Evolutionary conservation across 2,113 vertebrate species (phyloP), one percentile per base, ranked within the genome.

Genomic region (Acanthisitta chloris): DNA sequence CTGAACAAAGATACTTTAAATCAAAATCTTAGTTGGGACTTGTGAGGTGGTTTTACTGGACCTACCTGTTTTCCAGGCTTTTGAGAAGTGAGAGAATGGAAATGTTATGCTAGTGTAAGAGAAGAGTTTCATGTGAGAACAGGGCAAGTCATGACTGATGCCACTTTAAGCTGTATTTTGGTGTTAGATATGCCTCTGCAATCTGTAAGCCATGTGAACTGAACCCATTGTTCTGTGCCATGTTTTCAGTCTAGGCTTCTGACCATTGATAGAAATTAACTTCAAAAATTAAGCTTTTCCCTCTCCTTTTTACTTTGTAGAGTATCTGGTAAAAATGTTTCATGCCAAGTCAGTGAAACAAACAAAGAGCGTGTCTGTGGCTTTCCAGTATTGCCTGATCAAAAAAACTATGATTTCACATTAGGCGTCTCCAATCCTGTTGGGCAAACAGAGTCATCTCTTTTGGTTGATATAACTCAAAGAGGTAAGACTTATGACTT

Each of bases 381-480:
- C 64, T 98, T 98, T 58, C 94, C 94, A 58, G 84, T 98, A 51
- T 81, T 78, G 77, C 79, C 93, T 61, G 76, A 81, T 74, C 98
- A 97, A 83, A 97, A 97, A 77, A 89, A 70, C 21, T 97, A 98
- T 25, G 81, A 97, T 76, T 98, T 98, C 54, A 36, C 96, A 61
- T 48, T 98, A 69, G 77, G 80, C 4, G 97, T 97, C 67, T 92
- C 18, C 42, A 98, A 98, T 94, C 82, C 81, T 46, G 82, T 98
- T 0, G 98, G 98, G 7, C 94, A 57, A 15, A 81, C 98, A 51
- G 81, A 97, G 46, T 79, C 98, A 34, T 94, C 95, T 1, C 17
- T 97, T 77, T 58, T 76, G 23, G 61, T 98, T 67, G 96, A 98
- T 61, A 57, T 98, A 83, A 97, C 74, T 64, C 89, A 96, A 61